Evolutionary conservation across 2,113 vertebrate species (phyloP).

Genomic region (Procavia capensis): DNA sequence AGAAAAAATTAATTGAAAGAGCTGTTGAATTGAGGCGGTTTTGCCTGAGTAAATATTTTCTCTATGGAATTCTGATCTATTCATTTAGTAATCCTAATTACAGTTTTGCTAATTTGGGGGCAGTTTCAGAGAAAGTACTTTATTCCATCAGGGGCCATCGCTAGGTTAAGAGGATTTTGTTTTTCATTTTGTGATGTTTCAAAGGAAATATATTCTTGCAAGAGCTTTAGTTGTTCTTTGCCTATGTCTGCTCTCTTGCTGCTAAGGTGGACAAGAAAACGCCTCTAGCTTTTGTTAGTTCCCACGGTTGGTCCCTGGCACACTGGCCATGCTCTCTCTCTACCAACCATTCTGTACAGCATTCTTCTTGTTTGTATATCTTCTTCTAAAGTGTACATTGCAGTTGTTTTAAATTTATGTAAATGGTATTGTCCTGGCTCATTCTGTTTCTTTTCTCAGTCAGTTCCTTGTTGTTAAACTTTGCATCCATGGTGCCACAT

Average conservation of each 20-base stretch:
- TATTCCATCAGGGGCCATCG: constrained; percentile 74
- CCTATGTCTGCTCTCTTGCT: constrained; percentile 66
- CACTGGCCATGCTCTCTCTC: constrained; percentile 73
- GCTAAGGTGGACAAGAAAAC: constrained; percentile 66
- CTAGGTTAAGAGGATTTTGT: constrained; percentile 84
- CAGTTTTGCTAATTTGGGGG: constrained; percentile 73
- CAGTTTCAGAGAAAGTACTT: constrained; percentile 63
- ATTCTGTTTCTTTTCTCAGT: background rate
- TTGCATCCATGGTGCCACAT: background rate
- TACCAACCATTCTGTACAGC: background rate
- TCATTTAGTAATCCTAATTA: constrained; percentile 83
- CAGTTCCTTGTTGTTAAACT: background rate
- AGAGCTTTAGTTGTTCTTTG: constrained; percentile 79
- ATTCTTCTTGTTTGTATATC: background rate
- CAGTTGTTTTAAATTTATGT: background rate
- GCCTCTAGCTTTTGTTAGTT: constrained; percentile 79
- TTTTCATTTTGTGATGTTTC: constrained; percentile 79
- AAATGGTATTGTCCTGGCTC: background rate
- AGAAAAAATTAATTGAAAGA: constrained; percentile 84
- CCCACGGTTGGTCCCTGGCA: constrained; percentile 43
- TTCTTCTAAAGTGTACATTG: background rate
- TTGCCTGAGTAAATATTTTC: constrained; percentile 86
- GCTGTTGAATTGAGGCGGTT: constrained; percentile 85
- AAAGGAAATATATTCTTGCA: constrained; percentile 82
- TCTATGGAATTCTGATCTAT: constrained; percentile 81